Conservation (phyloP, 2,113 vertebrate genomes). For the Menura novaehollandiae region DNA sequence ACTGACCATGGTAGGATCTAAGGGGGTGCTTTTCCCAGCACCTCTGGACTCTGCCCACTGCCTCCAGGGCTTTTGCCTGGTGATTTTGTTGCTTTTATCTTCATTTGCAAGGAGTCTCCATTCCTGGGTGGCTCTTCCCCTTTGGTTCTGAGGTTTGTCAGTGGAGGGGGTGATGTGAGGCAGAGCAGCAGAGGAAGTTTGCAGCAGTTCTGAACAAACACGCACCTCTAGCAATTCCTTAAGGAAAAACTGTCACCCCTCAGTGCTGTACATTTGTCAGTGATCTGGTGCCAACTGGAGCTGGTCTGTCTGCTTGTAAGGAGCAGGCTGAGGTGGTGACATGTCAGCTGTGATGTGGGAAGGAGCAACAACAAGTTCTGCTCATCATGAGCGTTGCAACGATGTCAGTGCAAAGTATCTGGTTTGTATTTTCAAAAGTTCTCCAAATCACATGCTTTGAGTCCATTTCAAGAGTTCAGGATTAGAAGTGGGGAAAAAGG, state of each 20-base stretch:
- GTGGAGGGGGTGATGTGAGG: rapidly evolving
- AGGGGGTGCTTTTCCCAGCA: background rate
- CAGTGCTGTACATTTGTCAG: background rate
- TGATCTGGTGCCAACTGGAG: background rate
- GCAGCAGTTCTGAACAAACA: background rate
- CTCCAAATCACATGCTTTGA: background rate
- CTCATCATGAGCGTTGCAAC: rapidly evolving
- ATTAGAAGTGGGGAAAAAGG: background rate
- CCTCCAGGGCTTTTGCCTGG: background rate
- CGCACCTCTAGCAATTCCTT: background rate
- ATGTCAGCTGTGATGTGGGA: background rate
- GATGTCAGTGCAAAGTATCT: background rate
- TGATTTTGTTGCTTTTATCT: background rate
- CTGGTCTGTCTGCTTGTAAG: background rate
- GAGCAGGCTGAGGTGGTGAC: background rate
- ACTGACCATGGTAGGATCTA: rapidly evolving
- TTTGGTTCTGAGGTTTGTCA: background rate
- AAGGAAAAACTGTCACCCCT: background rate
- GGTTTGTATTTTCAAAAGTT: background rate
- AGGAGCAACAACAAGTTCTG: background rate
- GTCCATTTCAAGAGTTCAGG: background rate
- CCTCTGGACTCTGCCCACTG: background rate
- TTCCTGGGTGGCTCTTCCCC: background rate
- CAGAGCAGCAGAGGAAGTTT: background rate
- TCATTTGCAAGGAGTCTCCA: background rate